phyloP scores from a whole-genome alignment of 2,888 invertebrate species.

The Slavum lentiscoides region DNA sequence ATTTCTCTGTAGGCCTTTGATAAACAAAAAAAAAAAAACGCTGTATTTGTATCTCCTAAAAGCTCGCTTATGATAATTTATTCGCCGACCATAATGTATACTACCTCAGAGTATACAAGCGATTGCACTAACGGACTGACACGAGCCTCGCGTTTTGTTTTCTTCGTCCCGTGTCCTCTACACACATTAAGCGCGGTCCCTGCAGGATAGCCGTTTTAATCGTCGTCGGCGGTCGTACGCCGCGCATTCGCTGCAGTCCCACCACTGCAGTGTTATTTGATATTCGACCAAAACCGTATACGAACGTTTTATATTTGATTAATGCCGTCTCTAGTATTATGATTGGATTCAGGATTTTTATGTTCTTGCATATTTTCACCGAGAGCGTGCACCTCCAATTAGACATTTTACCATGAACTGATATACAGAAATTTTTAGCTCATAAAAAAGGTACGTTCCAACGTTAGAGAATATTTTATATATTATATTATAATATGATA shows the following conservation, averaged over 20 bases:
- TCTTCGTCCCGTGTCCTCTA: neutral
- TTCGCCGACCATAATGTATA: neutral
- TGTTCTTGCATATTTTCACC: neutral
- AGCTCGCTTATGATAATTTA: constrained; percentile 28
- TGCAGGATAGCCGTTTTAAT: constrained; percentile 11
- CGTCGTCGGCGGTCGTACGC: too few relatives aligned
- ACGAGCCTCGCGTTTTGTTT: constrained; percentile 24
- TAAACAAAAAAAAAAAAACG: neutral
- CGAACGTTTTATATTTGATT: too few relatives aligned
- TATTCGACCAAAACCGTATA: too few relatives aligned
- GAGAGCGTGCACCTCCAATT: too few relatives aligned
- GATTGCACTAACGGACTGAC: constrained; percentile 7
- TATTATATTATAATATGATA: too few relatives aligned
- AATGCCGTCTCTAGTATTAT: neutral
- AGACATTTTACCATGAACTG: too few relatives aligned
- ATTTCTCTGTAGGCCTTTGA: neutral
- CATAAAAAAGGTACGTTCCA: too few relatives aligned
- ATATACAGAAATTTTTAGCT: too few relatives aligned
- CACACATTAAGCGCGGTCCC: neutral
- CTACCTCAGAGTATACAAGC: neutral
- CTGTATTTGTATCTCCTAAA: neutral
- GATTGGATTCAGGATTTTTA: too few relatives aligned
- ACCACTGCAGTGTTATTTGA: too few relatives aligned
- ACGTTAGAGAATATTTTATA: too few relatives aligned
- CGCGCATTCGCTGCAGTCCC: too few relatives aligned